phyloP scores from a whole-genome alignment of 23 tunicate species.

The Halocynthia aurantium region DNA sequence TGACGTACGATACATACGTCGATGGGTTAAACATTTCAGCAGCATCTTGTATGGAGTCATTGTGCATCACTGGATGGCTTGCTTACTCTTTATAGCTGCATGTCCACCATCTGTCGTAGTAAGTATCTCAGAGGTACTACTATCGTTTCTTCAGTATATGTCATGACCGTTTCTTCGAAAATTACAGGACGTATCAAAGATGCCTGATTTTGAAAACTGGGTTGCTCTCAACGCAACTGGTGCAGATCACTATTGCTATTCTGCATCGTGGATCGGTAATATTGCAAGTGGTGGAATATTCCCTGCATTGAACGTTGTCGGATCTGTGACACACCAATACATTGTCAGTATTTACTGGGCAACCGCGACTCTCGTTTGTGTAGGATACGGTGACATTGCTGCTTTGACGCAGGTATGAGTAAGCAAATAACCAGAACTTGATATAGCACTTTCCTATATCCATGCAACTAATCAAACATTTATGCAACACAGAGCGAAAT shows the following conservation, averaged over 20 bases:
- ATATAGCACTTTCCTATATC: background rate
- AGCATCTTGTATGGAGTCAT: conserved; percentile 35
- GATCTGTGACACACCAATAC: conserved; percentile 54
- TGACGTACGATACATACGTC: conserved; percentile 36
- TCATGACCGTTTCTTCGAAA: too few species aligned
- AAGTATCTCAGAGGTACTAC: background rate
- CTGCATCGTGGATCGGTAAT: conserved; percentile 52
- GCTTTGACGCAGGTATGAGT: conserved; percentile 4
- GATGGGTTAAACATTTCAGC: conserved; percentile 45
- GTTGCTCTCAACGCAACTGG: conserved; percentile 42
- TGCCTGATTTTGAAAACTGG: background rate
- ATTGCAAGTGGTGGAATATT: conserved; percentile 16
- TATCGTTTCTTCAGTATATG: too few species aligned
- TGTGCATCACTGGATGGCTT: conserved; percentile 61
- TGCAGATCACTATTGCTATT: conserved; percentile 32
- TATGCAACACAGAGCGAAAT: conserved; percentile 32
- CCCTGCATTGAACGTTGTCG: conserved; percentile 40
- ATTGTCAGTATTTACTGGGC: conserved; percentile 80
- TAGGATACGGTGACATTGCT: conserved; percentile 71
- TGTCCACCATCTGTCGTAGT: conserved; percentile 50
- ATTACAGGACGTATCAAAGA: too few species aligned
- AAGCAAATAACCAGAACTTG: background rate
- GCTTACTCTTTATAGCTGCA: conserved; percentile 54
- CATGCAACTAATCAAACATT: background rate
- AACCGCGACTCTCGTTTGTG: conserved; percentile 73